phyloP scores from a whole-genome alignment of 2,888 invertebrate genomes.

The Drosophila sordidapex region DNA sequence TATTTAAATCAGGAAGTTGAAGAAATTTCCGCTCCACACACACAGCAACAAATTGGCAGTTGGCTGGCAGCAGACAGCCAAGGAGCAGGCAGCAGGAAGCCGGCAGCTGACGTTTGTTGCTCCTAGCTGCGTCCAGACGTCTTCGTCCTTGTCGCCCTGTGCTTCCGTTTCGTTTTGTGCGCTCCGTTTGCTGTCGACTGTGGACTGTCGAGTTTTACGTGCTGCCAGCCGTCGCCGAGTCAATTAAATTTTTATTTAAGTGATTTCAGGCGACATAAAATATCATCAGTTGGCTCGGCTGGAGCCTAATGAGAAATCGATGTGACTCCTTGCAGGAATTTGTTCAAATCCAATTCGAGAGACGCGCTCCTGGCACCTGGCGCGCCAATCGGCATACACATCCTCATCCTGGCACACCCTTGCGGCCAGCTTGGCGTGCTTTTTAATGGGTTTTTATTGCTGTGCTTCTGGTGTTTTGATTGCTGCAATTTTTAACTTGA shows the following conservation, averaged over 20 bases:
- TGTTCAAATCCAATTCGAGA: constrained; percentile 72
- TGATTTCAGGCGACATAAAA: constrained; percentile 76
- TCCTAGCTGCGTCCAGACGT: constrained; percentile 17
- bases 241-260: constrained; percentile 78
- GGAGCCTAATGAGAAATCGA: constrained; percentile 77
- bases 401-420: constrained; percentile 35
- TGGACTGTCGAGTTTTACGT: constrained; percentile 32
- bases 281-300: constrained; percentile 55
- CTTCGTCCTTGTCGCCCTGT: constrained; percentile 27
- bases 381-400: constrained; percentile 55
- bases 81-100: constrained; percentile 12
- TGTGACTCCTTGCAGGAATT: constrained; percentile 67
- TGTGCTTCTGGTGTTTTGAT: constrained; percentile 78
- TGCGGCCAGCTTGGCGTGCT: constrained; percentile 42
- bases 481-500: constrained; percentile 80
- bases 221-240: constrained; percentile 55
- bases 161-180: constrained; percentile 70
- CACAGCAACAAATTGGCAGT: constrained; percentile 77
- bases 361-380: constrained; percentile 49
- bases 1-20: constrained; percentile 83
- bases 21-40: constrained; percentile 78
- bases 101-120: constrained; percentile 25
- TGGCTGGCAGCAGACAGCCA: constrained; percentile 20
- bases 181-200: constrained; percentile 51
- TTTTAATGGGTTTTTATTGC: constrained; percentile 81